phyloP scores from a whole-genome alignment of 2,888 invertebrate genomes.

The Heliconius sara region DNA sequence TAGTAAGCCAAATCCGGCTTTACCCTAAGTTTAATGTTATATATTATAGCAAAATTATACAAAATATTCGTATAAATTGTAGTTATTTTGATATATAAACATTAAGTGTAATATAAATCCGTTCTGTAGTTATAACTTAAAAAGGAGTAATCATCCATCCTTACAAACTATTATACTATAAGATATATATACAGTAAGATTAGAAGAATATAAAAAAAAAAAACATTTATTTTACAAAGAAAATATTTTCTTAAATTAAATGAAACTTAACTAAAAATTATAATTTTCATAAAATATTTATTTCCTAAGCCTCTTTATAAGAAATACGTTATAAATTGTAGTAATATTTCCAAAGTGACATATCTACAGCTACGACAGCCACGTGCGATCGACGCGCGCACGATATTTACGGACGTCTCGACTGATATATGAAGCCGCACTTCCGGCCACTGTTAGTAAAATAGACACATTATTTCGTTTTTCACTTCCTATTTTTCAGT shows the following conservation, averaged over 20 bases:
- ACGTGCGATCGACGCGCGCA: constrained; percentile 33
- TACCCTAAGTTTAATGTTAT: too few species aligned
- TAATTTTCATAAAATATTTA: neutral
- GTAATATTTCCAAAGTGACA: constrained; percentile 43
- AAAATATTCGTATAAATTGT: neutral
- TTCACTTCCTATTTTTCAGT: constrained; percentile 25
- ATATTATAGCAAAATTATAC: neutral
- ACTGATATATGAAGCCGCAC: constrained; percentile 73
- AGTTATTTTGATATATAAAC: too few species aligned
- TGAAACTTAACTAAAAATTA: neutral
- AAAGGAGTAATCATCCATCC: too few species aligned
- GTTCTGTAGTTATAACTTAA: too few species aligned
- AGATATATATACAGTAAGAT: too few species aligned
- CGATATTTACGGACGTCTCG: constrained; percentile 69
- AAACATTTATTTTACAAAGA: neutral
- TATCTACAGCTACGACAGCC: constrained; percentile 30
- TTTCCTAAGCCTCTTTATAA: too few species aligned
- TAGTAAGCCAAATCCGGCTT: too few species aligned
- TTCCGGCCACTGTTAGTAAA: constrained; percentile 58
- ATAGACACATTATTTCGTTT: constrained; percentile 38
- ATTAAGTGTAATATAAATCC: too few species aligned
- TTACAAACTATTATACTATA: too few species aligned
- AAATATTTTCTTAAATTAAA: neutral
- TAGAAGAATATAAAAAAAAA: neutral
- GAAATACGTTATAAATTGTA: neutral